A percentile compares a stretch with the other conserved stretches of the same genome.
Evolutionary conservation across 2,797 vertebrate species (phyloP).

Genomic region (Lacerta agilis): DNA sequence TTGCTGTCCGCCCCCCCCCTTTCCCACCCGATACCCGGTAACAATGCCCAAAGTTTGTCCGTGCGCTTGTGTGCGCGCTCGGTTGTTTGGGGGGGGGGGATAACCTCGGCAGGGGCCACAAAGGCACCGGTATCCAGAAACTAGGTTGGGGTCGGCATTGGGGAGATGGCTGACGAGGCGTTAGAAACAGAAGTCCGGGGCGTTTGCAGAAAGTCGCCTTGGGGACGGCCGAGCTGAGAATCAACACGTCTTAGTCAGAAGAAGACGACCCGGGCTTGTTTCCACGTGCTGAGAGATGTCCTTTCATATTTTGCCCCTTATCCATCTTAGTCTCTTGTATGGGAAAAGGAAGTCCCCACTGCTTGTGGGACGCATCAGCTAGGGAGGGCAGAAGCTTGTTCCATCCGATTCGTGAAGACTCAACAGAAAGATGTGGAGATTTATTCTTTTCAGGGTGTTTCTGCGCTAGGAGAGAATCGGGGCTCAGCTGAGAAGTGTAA

Average conservation of each 20-base stretch:
- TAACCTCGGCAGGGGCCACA: background rate
- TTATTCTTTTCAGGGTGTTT: too few relatives aligned
- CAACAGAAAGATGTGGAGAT: too few relatives aligned
- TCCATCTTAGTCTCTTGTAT: too few relatives aligned
- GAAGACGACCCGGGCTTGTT: background rate
- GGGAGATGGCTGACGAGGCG: background rate
- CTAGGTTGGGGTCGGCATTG: background rate
- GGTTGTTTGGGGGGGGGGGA: background rate
- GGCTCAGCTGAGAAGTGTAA: too few relatives aligned
- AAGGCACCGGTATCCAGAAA: background rate
- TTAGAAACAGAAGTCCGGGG: background rate
- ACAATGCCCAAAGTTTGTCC: background rate
- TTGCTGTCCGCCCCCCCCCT: background rate
- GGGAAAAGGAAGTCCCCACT: too few relatives aligned
- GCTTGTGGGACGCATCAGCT: too few relatives aligned
- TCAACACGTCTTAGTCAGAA: background rate
- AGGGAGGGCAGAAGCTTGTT: background rate
- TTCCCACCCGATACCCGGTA: background rate
- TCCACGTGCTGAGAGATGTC: background rate
- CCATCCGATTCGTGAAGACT: background rate
- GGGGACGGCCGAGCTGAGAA: background rate
- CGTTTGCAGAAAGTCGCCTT: background rate
- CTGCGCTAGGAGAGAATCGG: background rate
- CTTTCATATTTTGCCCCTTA: too few relatives aligned
- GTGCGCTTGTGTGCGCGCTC: background rate